A percentile compares a stretch with the other conserved stretches of the same genome.
Conservation (phyloP, 1,140 invertebrate species). For the Atta colombica region DNA sequence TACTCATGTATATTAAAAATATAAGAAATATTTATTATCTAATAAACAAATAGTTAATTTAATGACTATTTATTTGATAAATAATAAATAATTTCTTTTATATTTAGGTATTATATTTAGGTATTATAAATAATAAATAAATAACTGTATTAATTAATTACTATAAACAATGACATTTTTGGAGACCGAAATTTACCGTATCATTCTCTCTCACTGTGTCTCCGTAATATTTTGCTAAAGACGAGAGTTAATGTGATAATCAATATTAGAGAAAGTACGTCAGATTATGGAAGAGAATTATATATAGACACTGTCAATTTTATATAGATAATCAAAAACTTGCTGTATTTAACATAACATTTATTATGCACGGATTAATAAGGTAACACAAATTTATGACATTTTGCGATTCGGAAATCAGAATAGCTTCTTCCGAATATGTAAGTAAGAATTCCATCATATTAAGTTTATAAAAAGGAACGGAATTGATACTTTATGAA, state of each 20-base stretch:
- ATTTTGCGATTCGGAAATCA: too few species aligned
- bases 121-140: background rate
- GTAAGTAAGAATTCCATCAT: too few species aligned
- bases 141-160: background rate
- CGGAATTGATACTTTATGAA: too few species aligned
- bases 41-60: background rate
- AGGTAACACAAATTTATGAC: background rate
- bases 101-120: too few species aligned
- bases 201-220: background rate
- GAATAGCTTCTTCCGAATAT: too few species aligned
- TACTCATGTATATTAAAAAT: background rate
- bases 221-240: background rate
- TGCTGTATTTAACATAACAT: background rate
- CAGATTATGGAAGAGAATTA: background rate
- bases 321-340: background rate
- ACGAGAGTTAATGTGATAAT: conserved; percentile 7
- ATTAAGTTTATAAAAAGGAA: too few species aligned
- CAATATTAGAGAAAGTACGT: background rate
- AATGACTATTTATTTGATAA: background rate
- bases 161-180: background rate
- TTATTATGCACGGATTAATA: background rate
- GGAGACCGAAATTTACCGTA: background rate
- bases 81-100: background rate
- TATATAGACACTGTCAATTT: background rate
- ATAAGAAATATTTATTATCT: background rate